Conservation (phyloP, 2,888 invertebrate genomes). For the Eupithecia tripunctaria region DNA sequence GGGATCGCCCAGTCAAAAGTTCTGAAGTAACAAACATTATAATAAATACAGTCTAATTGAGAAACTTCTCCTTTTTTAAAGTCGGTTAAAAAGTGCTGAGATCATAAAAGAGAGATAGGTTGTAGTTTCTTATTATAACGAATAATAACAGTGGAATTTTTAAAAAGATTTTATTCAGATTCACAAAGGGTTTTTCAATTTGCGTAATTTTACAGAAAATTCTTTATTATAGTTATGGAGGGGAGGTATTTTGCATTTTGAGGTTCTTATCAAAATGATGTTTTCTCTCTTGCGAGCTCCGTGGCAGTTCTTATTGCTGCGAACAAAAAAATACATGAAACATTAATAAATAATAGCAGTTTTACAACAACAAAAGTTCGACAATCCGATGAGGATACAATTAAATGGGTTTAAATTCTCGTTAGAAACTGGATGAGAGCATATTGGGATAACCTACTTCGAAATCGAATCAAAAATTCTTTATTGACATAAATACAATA, state of each 20-base stretch:
- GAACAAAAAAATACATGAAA: not conserved
- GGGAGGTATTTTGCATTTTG: not conserved
- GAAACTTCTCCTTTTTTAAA: too few species aligned
- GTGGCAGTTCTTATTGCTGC: conserved; percentile 3
- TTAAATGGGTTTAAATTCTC: not conserved
- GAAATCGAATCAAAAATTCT: too few species aligned
- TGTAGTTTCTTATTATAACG: too few species aligned
- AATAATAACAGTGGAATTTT: not conserved
- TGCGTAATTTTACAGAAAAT: not conserved
- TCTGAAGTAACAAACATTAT: too few species aligned
- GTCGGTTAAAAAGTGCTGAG: too few species aligned
- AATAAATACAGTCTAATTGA: too few species aligned
- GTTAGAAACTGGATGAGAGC: not conserved
- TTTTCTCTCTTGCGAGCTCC: not conserved
- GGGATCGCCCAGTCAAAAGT: too few species aligned
- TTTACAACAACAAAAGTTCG: too few species aligned
- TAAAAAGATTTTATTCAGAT: not conserved
- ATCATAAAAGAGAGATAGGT: not conserved
- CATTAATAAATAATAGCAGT: too few species aligned
- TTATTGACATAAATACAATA: too few species aligned
- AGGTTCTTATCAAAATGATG: not conserved
- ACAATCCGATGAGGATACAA: too few species aligned
- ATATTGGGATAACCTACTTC: too few species aligned
- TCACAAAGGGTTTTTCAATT: not conserved
- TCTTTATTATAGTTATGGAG: not conserved